Base-by-base conservation (phyloP, 2,888 invertebrate genomes). In the Subacronicta megacephala region DNA sequence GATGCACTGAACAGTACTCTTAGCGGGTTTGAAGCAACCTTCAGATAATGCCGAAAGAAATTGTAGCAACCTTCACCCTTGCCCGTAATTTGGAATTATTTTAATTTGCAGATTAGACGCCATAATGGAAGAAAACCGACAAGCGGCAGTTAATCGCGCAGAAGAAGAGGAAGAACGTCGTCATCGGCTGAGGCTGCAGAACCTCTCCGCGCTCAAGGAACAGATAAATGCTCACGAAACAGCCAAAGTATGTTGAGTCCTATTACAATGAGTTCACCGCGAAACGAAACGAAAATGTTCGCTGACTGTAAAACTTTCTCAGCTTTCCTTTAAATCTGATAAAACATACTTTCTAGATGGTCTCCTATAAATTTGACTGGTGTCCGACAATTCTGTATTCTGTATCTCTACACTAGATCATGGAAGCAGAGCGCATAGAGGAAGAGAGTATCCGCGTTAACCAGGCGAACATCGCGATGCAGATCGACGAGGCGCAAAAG, bases 71-170 rank as follows among this genome's bases (percentile, higher is more conserved):
- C n/a, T 18, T 3, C 2, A 4, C 18, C 18, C 18, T 18, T 3
- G 4, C 18, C 18, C 15, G 4, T n/a, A 0, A 31, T 6, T 43
- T 15, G 4, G 2, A 12, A 33, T 6, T 18, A 2, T 6, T 7
- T 9, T 20, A 6, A 4, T 13, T 7, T 16, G 7, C 64, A 95
- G 95, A n/a, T 68, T 96, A 45, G 96, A 97, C 66, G 92, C 94
- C 12, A 95, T 96, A 88, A 96, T 97, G 96, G 97, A 97, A 74
- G 95, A 96, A 80, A 95, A 96, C 72, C 94, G 96, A 0, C 88
- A 93, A 62, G 88, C 92, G 49, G 95, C 95, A 0, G 91, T 96
- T 4, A 80, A 89, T 20, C 91, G 94, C 0, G 95, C 96, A 10
- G 95, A 95, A 63, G 75, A 82, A 13, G 90, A 95, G 49, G 88